Conservation (phyloP, 2,888 invertebrate species). For the Conomelus anceps region DNA sequence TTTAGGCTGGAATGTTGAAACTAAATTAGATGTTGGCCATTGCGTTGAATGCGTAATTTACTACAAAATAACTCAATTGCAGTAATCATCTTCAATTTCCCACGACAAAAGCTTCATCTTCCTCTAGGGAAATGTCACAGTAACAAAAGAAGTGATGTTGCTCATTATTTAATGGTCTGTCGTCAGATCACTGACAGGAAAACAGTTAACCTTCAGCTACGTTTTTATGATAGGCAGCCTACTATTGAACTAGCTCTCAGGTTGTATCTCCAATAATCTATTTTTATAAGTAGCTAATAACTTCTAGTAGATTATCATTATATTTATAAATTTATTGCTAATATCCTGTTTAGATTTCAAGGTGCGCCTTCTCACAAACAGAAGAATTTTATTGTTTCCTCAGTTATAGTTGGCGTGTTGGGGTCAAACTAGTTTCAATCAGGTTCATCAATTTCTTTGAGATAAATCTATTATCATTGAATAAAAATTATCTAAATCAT, state of each 20-base stretch:
- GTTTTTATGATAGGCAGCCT: neutral
- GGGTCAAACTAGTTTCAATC: neutral
- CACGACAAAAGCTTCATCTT: neutral
- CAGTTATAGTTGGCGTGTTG: neutral
- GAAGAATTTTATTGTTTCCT: neutral
- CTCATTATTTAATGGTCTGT: neutral
- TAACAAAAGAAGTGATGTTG: neutral
- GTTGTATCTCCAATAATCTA: neutral
- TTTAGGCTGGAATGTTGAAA: neutral
- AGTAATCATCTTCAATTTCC: neutral
- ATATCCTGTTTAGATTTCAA: neutral
- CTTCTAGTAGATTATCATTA: neutral
- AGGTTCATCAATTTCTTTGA: too few relatives aligned
- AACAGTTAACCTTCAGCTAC: neutral
- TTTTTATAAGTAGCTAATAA: neutral
- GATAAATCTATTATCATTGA: too few relatives aligned
- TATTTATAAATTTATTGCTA: neutral
- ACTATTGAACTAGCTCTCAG: neutral
- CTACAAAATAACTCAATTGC: neutral
- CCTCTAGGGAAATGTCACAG: neutral
- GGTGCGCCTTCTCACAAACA: neutral
- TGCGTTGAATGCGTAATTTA: neutral
- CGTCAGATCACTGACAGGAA: neutral
- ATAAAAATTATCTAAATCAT: too few relatives aligned
- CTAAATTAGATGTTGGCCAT: neutral